Base-by-base conservation (phyloP, 2,113 vertebrate species). In the Madoqua kirkii region DNA sequence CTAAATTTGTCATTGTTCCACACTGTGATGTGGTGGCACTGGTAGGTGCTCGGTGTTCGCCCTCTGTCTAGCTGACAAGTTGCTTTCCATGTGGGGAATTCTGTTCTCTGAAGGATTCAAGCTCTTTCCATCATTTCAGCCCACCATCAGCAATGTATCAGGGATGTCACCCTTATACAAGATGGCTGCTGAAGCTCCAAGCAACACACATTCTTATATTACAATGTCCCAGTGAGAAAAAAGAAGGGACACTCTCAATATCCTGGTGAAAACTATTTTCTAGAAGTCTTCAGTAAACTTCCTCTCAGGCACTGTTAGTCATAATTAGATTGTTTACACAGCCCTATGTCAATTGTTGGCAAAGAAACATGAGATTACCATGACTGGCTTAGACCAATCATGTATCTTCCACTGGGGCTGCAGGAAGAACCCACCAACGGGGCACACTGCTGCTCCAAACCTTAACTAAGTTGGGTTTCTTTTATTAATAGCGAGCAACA, bases 261-360 rank as follows among this genome's bases (percentile, higher is more conserved):
- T 43, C 16, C 87, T 36, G 1, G 23, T 29, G 11, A 76, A 93
- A 88, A 62, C 1, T 29, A 16, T 33, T 60, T 89, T 67, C 71
- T 27, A 54, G 67, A 71, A 64, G 9, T 74, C 76, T 93, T 50
- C 54, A 40, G 50, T 5, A 40, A 50, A 79, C 33, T 40, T 36
- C 19, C 27, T 93, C 23, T 52, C 2, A 2, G 40, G 19, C 9
- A 5, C 62, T 23, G 36, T 33, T 31, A 29, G 17, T 14, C 23
- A 40, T 23, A 40, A 3, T 15, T 29, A 16, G 52, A 17, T 12
- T 21, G 43, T 1, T 6, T 45, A 31, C 14, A 29, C 0, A 48
- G 29, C 52, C 17, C n/a, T 83, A 7, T 1, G 17, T 2, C 48
- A 55, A 11, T 3, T 40, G 14, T 52, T 85, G 81, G 60, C 83